Evolutionary conservation across 2,888 invertebrate genomes (phyloP).

Genomic region (Carpatolechia fugitivella): DNA sequence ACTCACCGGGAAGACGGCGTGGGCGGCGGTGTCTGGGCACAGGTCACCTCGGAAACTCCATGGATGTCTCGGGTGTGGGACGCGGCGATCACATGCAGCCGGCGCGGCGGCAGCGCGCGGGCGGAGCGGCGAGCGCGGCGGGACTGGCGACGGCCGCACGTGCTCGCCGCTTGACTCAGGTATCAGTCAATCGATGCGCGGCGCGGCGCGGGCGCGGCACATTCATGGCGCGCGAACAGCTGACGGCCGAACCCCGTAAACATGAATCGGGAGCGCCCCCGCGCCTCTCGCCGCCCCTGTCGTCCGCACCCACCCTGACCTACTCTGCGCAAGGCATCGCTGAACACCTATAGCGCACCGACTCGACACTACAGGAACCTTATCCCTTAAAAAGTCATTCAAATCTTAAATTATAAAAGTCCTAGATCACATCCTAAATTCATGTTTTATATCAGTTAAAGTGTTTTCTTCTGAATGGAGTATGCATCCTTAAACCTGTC

Average conservation of each 20-base stretch:
- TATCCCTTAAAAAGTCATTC: not conserved
- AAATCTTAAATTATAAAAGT: not conserved
- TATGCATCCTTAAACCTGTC: too few relatives aligned
- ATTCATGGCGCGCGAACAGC: slow-evolving; percentile 74
- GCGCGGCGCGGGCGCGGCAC: slow-evolving; percentile 67
- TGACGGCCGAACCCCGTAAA: slow-evolving; percentile 73
- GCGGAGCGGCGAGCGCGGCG: slow-evolving; percentile 55
- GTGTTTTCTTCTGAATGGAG: too few relatives aligned
- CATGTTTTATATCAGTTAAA: too few relatives aligned
- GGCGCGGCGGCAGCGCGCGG: slow-evolving; percentile 30
- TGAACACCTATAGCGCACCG: not conserved
- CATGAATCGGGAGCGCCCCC: slow-evolving; percentile 65
- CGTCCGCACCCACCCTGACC: slow-evolving; percentile 5
- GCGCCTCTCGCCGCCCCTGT: slow-evolving; percentile 20
- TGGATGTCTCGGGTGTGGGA: slow-evolving; percentile 45
- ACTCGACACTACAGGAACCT: not conserved
- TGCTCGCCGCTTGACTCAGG: slow-evolving; percentile 44
- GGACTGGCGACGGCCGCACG: slow-evolving; percentile 38
- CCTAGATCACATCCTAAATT: not conserved
- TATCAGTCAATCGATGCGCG: slow-evolving; percentile 74
- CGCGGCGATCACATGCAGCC: slow-evolving; percentile 42
- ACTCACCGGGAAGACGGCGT: slow-evolving; percentile 40
- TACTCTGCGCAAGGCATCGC: slow-evolving; percentile 12
- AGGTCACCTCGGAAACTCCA: slow-evolving; percentile 71
- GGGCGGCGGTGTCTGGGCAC: slow-evolving; percentile 31